Conservation (phyloP, 1,140 invertebrate species). For the Radopholus similis region DNA sequence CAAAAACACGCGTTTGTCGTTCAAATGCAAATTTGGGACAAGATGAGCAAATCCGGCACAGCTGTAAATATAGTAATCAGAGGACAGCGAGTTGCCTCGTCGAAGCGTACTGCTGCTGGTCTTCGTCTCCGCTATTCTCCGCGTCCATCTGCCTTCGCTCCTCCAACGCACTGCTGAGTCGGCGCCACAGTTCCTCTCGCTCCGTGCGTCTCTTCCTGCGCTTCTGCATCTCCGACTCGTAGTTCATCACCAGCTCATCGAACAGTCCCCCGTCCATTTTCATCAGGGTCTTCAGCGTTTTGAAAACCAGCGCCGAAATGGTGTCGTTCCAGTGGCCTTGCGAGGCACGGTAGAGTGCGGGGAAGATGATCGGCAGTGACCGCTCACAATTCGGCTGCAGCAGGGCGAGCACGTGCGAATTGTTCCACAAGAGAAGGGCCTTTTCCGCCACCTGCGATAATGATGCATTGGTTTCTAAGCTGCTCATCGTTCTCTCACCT, state of each 20-base stretch:
- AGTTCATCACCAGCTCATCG: background rate
- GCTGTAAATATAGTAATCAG: no score
- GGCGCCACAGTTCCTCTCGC: background rate
- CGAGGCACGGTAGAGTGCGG: background rate
- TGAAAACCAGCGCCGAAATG: background rate
- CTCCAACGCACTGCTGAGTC: no score
- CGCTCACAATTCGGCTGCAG: background rate
- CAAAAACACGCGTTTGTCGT: no score
- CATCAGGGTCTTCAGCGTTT: constrained; percentile 4
- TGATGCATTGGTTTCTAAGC: background rate
- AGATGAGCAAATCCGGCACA: no score
- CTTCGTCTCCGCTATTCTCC: background rate
- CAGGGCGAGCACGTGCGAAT: background rate
- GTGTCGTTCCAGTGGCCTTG: background rate
- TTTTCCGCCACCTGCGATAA: background rate
- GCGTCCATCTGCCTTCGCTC: background rate
- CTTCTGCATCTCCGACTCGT: background rate
- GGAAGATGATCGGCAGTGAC: background rate
- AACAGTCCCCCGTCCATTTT: background rate
- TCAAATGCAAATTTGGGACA: no score
- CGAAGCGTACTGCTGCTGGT: no score
- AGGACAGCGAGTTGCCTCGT: no score
- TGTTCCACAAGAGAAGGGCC: constrained; percentile 2
- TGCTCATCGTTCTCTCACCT: background rate
- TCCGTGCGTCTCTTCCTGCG: constrained; percentile 5